phyloP scores from a whole-genome alignment of 2,113 vertebrate genomes.

The Cyphomyrus discorhynchus region DNA sequence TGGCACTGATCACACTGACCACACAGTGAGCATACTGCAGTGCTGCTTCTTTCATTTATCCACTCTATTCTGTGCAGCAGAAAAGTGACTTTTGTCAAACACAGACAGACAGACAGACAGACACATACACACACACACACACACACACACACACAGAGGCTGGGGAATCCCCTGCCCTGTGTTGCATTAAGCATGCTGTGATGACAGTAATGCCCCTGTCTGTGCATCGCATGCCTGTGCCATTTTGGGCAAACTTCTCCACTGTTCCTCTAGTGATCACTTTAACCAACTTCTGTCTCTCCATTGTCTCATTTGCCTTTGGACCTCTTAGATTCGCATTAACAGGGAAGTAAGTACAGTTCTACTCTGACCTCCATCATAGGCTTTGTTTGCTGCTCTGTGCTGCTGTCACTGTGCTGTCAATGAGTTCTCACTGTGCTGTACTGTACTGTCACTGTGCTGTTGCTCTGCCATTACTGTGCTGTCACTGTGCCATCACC shows the following conservation, averaged over 20 bases:
- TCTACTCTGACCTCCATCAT: conserved; percentile 25
- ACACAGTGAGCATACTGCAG: no score
- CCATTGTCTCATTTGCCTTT: conserved; percentile 30
- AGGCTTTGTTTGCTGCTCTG: neutral
- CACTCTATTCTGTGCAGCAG: neutral
- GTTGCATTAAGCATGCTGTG: neutral
- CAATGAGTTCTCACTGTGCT: neutral
- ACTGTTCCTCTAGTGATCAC: conserved; percentile 25
- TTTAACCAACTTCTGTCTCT: conserved; percentile 54
- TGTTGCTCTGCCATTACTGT: neutral
- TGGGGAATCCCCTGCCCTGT: neutral
- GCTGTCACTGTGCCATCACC: neutral
- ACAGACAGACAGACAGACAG: neutral
- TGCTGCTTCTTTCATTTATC: neutral
- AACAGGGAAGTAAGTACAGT: conserved; percentile 77
- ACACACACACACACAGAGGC: neutral
- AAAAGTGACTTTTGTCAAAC: neutral
- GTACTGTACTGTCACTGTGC: neutral
- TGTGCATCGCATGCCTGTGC: neutral
- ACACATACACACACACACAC: neutral
- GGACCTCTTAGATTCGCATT: conserved; percentile 70
- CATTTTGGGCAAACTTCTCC: neutral
- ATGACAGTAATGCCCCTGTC: neutral
- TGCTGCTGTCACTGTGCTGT: neutral
- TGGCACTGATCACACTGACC: no score